A percentile compares a stretch with the other conserved stretches of the same genome.
These are phyloP conservation scores for Archips xylosteana DNA, from an alignment of 2,888 invertebrate species.

Conservation along the genomic window DNA sequence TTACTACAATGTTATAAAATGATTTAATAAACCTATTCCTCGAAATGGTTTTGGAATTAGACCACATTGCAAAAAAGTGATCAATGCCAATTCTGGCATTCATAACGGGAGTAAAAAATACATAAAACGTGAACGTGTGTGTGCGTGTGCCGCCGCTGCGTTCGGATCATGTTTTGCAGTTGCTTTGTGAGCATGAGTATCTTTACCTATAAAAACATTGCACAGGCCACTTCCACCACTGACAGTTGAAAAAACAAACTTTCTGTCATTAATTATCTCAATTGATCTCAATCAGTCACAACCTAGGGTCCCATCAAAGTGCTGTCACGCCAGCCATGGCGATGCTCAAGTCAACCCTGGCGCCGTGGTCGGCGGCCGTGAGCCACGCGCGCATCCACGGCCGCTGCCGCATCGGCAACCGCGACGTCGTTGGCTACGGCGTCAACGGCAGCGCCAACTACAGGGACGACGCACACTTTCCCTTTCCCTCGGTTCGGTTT, in stretches of 20 bases:
- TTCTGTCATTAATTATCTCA: neutral
- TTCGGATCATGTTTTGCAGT: too few relatives aligned
- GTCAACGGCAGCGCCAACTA: constrained; percentile 86
- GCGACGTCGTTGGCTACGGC: constrained; percentile 89
- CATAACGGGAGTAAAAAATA: too few relatives aligned
- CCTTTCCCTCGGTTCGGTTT: constrained; percentile 87
- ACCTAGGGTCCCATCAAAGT: neutral
- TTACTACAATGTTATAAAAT: too few relatives aligned
- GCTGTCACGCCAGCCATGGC: constrained; percentile 12
- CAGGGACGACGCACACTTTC: constrained; percentile 84
- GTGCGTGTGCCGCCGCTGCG: too few relatives aligned
- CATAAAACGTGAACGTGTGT: too few relatives aligned
- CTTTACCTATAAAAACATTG: too few relatives aligned
- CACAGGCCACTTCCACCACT: too few relatives aligned
- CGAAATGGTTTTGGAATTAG: too few relatives aligned
- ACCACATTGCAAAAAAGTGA: too few relatives aligned
- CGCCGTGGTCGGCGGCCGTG: constrained; percentile 22
- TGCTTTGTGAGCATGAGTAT: too few relatives aligned
- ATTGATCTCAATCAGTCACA: neutral
- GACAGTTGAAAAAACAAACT: neutral
- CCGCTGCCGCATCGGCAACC: constrained; percentile 81
- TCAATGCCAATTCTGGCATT: too few relatives aligned
- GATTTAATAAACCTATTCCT: too few relatives aligned
- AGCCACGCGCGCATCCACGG: constrained; percentile 56
- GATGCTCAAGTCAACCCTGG: constrained; percentile 17